phyloP scores from a whole-genome alignment of 2,113 vertebrate species.

The Vombatus ursinus region DNA sequence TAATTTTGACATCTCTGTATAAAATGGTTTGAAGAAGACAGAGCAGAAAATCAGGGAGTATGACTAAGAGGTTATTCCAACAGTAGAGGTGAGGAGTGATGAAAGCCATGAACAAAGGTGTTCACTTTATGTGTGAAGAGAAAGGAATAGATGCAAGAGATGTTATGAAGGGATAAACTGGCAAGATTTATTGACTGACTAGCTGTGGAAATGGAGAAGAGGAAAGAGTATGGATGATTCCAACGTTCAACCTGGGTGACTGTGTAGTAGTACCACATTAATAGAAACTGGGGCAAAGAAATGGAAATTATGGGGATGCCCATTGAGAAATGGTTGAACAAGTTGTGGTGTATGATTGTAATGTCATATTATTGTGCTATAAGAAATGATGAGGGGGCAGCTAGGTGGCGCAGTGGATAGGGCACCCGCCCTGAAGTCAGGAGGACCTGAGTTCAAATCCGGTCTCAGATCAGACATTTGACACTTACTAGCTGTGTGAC shows the following conservation, averaged over 20 bases:
- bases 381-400: too few relatives aligned
- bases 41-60: neutral
- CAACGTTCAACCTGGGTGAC: neutral
- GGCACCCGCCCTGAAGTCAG: too few relatives aligned
- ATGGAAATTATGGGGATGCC: neutral
- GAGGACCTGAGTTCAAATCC: too few relatives aligned
- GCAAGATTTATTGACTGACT: neutral
- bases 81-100: too few relatives aligned
- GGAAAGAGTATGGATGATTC: neutral
- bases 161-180: neutral
- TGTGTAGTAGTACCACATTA: neutral
- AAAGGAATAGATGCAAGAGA: neutral
- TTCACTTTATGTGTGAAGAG: neutral
- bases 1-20: neutral
- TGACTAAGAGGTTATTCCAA: neutral
- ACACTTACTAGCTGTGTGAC: too few relatives aligned
- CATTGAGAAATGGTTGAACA: neutral
- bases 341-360: neutral
- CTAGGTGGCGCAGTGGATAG: too few relatives aligned
- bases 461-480: too few relatives aligned
- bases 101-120: neutral
- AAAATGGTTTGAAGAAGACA: neutral
- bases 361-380: neutral
- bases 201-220: neutral
- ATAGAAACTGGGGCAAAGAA: neutral